Percentiles rank a stretch among this genome's conserved stretches.
These are phyloP conservation scores for Schizothorax lantsangensis DNA, from an alignment of 2,797 vertebrate species.

Conservation along the genomic window DNA sequence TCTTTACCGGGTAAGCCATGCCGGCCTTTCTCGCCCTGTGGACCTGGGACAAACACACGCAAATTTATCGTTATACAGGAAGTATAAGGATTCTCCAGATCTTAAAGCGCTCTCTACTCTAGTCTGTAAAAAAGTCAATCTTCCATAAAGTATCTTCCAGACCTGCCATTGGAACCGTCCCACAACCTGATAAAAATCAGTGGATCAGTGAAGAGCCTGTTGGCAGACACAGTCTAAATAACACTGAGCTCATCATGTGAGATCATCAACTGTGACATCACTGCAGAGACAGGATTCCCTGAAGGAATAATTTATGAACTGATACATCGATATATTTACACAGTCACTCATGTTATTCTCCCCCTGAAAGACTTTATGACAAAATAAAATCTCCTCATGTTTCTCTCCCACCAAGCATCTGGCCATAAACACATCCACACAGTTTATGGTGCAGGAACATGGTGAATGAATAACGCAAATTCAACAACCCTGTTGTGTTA, in stretches of 20 bases:
- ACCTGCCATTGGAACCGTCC: slow-evolving; percentile 2
- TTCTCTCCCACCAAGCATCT: slow-evolving; percentile 23
- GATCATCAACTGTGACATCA: slow-evolving; percentile 48
- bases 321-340: slow-evolving; percentile 26
- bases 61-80: background rate
- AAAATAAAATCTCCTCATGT: slow-evolving; percentile 18
- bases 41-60: slow-evolving; percentile 69
- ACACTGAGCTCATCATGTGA: slow-evolving; percentile 42
- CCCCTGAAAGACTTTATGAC: slow-evolving; percentile 17
- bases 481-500: background rate
- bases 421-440: slow-evolving; percentile 17
- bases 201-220: slow-evolving; percentile 37
- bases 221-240: slow-evolving; percentile 38
- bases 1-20: slow-evolving; percentile 79
- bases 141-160: slow-evolving; percentile 17
- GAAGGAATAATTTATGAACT: slow-evolving; percentile 41
- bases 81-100: slow-evolving; percentile 38
- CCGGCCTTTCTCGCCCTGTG: slow-evolving; percentile 78
- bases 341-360: slow-evolving; percentile 7
- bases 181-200: slow-evolving; percentile 34
- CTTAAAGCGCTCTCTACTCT: background rate
- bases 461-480: background rate
- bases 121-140: slow-evolving; percentile 26
- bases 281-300: slow-evolving; percentile 28
- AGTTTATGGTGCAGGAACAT: background rate